Base-by-base conservation (phyloP, 2,113 vertebrate genomes). In the Melierax canorus region DNA sequence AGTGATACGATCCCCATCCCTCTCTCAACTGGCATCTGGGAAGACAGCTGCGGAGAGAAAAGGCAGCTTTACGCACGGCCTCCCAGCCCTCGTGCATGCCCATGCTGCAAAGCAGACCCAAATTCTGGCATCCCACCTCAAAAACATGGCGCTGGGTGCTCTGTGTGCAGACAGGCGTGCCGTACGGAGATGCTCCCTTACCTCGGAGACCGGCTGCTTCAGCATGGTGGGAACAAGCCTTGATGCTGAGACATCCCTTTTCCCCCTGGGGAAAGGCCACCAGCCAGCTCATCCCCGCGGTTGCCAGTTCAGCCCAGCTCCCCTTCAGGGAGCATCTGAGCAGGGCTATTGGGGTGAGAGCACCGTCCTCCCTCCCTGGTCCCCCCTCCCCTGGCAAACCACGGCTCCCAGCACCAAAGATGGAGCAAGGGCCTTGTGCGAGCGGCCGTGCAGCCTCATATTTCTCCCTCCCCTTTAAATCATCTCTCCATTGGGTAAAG, bases 391-490 rank as follows among this genome's bases (percentile, higher is more conserved):
- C 32, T 68, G 68, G 50, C 78, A 90, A 86, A 74, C 36, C 62
- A 58, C 2, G 4, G 27, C 38, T 93, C 62, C 56, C 71, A 38
- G 34, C 46, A 56, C 41, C 67, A 63, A 85, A 90, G 79, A 79
- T 1, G 15, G 63, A 93, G 90, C 48, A 81, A 90, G 41, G 72
- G 78, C 73, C 53, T 30, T 34, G 29, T 82, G 75, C 1, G 4
- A 95, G 66, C 1, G 2, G 74, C 90, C 9, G 7, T 69, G 58
- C 50, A 86, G 92, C 80, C 93, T 88, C 94, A 62, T 96, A 96
- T 97, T 94, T 96, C 97, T 95, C 93, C 92, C 84, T 90, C 74
- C 74, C 67, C 85, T 96, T 96, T 98, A 97, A 97, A 97, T 97
- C 96, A 97, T 97, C 91, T 89, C 78, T 96, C 95, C 79, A 72